Conservation (phyloP, 2,888 invertebrate genomes). For the Mythimna impura region DNA sequence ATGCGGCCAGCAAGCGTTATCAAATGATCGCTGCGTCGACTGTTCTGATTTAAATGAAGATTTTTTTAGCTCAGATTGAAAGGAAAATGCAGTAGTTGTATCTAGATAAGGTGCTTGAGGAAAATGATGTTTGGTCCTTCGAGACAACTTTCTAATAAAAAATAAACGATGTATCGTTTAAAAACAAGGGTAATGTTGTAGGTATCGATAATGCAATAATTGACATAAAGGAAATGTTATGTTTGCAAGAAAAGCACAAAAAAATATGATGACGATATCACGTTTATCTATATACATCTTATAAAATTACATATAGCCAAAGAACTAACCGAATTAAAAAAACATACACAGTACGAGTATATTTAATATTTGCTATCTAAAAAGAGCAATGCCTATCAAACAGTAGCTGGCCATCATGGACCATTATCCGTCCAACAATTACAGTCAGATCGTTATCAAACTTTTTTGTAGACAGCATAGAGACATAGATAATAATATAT, state of each 20-base stretch:
- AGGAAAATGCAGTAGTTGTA: slow-evolving; percentile 24
- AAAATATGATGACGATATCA: neutral
- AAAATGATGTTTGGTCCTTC: slow-evolving; percentile 8
- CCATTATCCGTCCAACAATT: slow-evolving; percentile 21
- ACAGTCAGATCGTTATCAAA: slow-evolving; percentile 47
- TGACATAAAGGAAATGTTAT: neutral
- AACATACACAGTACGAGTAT: too few relatives aligned
- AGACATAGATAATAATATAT: slow-evolving; percentile 64
- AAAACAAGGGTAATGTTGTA: neutral
- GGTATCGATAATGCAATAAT: too few relatives aligned
- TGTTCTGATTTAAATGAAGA: slow-evolving; percentile 58
- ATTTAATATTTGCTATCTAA: neutral
- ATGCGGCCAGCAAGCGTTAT: slow-evolving; percentile 69
- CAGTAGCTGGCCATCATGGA: neutral
- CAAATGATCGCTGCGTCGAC: slow-evolving; percentile 61
- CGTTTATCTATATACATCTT: neutral
- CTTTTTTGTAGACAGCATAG: slow-evolving; percentile 56
- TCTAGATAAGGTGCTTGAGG: slow-evolving; percentile 7
- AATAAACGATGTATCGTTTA: neutral
- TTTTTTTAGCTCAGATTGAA: slow-evolving; percentile 39
- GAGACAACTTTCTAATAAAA: neutral
- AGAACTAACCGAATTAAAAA: neutral
- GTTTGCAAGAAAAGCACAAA: neutral
- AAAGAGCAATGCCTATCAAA: slow-evolving; percentile 4
- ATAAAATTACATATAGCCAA: neutral